Evolutionary conservation across 2,797 vertebrate genomes (phyloP).

Genomic region (Nothura maculosa): DNA sequence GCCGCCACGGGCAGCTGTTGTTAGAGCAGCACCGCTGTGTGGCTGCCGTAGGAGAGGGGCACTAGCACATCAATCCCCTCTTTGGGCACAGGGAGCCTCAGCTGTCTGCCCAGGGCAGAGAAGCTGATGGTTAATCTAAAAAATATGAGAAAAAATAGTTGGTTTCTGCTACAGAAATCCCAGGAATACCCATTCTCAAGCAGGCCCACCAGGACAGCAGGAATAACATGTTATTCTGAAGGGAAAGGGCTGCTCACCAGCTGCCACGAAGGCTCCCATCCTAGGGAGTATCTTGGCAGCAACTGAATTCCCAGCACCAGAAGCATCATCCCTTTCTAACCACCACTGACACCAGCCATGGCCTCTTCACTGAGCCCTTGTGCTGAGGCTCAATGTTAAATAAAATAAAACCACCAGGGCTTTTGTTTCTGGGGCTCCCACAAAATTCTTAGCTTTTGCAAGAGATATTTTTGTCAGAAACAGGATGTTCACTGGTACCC

Average conservation of each 20-base stretch:
- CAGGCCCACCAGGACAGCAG: not conserved
- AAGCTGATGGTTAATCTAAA: not conserved
- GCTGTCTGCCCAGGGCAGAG: not conserved
- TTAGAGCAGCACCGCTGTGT: not conserved
- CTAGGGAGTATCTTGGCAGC: not conserved
- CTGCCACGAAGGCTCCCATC: not conserved
- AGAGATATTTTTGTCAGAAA: not conserved
- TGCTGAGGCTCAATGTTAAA: not conserved
- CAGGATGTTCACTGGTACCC: not conserved
- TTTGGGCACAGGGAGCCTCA: constrained; percentile 11
- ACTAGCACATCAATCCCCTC: not conserved
- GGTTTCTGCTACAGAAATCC: not conserved
- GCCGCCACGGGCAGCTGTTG: not conserved
- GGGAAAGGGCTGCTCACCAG: not conserved
- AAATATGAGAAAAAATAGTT: constrained; percentile 22
- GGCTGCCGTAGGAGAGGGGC: constrained; percentile 8
- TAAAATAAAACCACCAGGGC: not conserved
- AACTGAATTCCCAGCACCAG: not conserved
- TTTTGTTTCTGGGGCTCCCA: not conserved
- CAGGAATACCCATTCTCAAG: not conserved
- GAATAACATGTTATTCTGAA: constrained; percentile 35
- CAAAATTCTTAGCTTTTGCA: not conserved
- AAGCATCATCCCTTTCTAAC: not conserved
- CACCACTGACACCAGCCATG: not conserved
- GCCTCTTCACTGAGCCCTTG: not conserved